Conservation (phyloP, 2,113 vertebrate genomes). For the Proteles cristata region DNA sequence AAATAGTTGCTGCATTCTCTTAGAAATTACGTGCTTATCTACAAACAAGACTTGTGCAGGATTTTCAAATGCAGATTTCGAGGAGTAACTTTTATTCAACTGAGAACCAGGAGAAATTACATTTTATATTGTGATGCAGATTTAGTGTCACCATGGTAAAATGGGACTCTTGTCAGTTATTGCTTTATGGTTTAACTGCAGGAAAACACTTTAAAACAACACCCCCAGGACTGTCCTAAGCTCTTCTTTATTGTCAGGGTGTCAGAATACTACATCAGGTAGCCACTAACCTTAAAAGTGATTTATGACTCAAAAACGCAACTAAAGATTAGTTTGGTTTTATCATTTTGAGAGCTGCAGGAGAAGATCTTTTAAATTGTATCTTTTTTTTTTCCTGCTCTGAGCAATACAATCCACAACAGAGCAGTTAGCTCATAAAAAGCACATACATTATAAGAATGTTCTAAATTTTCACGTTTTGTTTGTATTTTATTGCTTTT, state of each 20-base stretch:
- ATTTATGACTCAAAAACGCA: conserved; percentile 82
- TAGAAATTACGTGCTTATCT: background rate
- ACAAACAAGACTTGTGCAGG: background rate
- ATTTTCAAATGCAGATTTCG: conserved; percentile 65
- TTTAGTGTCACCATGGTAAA: conserved; percentile 80
- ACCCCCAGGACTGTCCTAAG: conserved; percentile 67
- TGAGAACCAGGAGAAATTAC: conserved; percentile 74
- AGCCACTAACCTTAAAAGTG: conserved; percentile 82
- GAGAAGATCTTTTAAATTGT: conserved; percentile 79
- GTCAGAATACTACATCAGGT: conserved; percentile 74
- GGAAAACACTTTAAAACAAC: conserved; percentile 80
- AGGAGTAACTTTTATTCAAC: conserved; percentile 63
- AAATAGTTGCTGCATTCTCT: background rate
- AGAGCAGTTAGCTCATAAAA: conserved; percentile 81
- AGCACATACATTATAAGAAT: conserved; percentile 65
- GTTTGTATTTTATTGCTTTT: conserved; percentile 73
- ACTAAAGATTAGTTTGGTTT: conserved; percentile 81
- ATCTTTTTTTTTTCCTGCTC: conserved; percentile 54
- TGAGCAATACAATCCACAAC: conserved; percentile 75
- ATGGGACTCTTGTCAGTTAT: conserved; percentile 79
- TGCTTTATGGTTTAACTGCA: conserved; percentile 83
- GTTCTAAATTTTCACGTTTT: conserved; percentile 75
- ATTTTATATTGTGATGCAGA: conserved; percentile 75
- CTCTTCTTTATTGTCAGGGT: conserved; percentile 84
- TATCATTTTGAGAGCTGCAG: conserved; percentile 80